Percentiles rank a stretch among this genome's conserved stretches.
Conservation (phyloP, 2,888 invertebrate species). For the Tanypteryx hageni region DNA sequence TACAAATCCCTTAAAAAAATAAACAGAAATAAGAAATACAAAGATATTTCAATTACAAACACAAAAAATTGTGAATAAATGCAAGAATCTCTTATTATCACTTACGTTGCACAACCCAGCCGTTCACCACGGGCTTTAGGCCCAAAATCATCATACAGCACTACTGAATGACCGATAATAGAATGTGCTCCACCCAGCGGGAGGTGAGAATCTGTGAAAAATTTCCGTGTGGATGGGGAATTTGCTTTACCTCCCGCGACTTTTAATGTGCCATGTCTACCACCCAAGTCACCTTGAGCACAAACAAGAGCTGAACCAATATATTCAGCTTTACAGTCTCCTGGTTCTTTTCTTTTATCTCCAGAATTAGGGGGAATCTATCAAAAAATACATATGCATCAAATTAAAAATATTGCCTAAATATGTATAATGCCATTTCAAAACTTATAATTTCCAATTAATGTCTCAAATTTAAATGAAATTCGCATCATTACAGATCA, state of each 20-base stretch:
- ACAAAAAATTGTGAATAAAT: not conserved
- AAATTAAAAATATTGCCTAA: not conserved
- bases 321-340: constrained; percentile 27
- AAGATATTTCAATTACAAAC: not conserved
- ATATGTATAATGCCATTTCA: not conserved
- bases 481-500: not conserved
- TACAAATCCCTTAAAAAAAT: not conserved
- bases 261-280: constrained; percentile 82
- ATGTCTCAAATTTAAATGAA: not conserved
- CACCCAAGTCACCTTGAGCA: constrained; percentile 71
- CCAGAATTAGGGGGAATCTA: not conserved
- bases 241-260: constrained; percentile 86
- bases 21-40: not conserved
- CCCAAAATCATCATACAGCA: constrained; percentile 91
- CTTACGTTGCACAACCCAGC: constrained; percentile 91
- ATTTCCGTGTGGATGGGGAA: constrained; percentile 81
- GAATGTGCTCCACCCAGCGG: constrained; percentile 86
- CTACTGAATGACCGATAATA: constrained; percentile 88
- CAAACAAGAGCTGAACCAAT: constrained; percentile 35
- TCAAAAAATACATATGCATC: not conserved
- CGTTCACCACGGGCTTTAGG: constrained; percentile 92
- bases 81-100: not conserved
- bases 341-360: constrained; percentile 38
- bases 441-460: not conserved
- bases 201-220: constrained; percentile 88